phyloP scores from a whole-genome alignment of 1,140 invertebrate species.

The Drosophila malerkotliana region DNA sequence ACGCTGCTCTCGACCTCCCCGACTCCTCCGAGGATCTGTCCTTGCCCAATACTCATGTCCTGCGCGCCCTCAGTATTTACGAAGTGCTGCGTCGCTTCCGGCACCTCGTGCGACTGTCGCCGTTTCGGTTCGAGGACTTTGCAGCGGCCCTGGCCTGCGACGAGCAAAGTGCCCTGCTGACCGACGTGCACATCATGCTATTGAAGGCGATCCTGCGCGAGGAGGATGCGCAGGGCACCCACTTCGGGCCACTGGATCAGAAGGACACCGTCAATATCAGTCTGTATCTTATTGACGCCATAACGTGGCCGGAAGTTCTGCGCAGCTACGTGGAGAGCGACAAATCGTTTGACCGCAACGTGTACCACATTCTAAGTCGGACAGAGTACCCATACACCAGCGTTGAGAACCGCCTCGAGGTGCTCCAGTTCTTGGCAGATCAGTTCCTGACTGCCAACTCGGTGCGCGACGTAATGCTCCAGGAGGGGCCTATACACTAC shows the following conservation, averaged over 20 bases:
- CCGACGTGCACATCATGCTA: constrained; percentile 96
- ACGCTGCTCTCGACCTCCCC: constrained; percentile 91
- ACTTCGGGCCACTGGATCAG: constrained; percentile 97
- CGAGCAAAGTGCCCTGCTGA: constrained; percentile 94
- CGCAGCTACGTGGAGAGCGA: constrained; percentile 95
- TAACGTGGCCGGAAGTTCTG: constrained; percentile 97
- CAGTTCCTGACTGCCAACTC: constrained; percentile 97
- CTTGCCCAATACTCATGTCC: constrained; percentile 90
- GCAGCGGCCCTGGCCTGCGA: constrained; percentile 95
- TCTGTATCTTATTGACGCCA: constrained; percentile 95
- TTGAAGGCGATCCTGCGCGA: constrained; percentile 95
- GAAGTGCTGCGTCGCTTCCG: constrained; percentile 97
- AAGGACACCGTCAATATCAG: constrained; percentile 98
- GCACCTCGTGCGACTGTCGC: constrained; percentile 94
- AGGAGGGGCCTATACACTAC: constrained; percentile 97
- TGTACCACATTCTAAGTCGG: constrained; percentile 88
- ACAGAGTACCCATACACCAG: constrained; percentile 95
- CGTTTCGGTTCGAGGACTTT: constrained; percentile 98
- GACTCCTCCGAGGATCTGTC: constrained; percentile 95
- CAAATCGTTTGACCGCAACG: constrained; percentile 89
- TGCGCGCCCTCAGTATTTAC: constrained; percentile 94
- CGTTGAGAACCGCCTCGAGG: constrained; percentile 92
- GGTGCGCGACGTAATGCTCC: constrained; percentile 95
- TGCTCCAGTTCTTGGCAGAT: constrained; percentile 96
- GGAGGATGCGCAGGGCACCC: constrained; percentile 97